Conservation (phyloP, 92 coral and sea anemone genomes). For the Porites divaricata region DNA sequence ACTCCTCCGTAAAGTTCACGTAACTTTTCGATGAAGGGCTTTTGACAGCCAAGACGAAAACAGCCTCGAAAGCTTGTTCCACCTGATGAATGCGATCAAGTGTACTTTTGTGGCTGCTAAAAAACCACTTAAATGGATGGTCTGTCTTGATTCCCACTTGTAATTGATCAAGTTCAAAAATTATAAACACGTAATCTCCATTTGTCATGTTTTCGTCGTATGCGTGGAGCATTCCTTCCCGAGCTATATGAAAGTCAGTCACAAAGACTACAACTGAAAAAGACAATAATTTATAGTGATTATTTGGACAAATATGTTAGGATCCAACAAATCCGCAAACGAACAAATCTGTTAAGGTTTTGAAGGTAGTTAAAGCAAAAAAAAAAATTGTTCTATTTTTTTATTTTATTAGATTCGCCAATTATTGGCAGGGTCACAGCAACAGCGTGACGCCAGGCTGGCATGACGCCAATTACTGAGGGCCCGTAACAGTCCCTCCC, state of each 20-base stretch:
- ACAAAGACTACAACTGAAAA: slow-evolving; percentile 85
- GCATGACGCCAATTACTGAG: no score
- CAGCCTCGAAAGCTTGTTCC: slow-evolving; percentile 75
- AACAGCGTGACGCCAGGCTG: no score
- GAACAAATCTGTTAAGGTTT: no score
- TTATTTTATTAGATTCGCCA: no score
- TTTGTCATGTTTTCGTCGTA: slow-evolving; percentile 85
- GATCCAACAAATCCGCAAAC: no score
- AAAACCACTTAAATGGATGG: slow-evolving; percentile 90
- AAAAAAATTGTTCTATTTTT: no score
- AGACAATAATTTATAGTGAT: not conserved
- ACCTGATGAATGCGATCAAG: slow-evolving; percentile 61
- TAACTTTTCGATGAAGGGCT: slow-evolving; percentile 69
- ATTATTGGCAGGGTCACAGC: no score
- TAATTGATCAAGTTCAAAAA: slow-evolving; percentile 80
- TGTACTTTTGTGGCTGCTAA: slow-evolving; percentile 67
- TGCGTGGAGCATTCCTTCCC: slow-evolving; percentile 93
- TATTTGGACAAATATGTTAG: no score
- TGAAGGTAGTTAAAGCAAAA: no score
- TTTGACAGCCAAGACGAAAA: slow-evolving; percentile 82
- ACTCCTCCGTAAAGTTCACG: slow-evolving; percentile 61
- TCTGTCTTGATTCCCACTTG: slow-evolving; percentile 46
- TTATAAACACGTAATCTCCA: slow-evolving; percentile 89
- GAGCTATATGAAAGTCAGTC: slow-evolving; percentile 79
- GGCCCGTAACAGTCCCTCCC: no score